A percentile compares a stretch with the other conserved stretches of the same genome.
phyloP scores from a whole-genome alignment of 2,113 vertebrate species.

The Ovis canadensis region DNA sequence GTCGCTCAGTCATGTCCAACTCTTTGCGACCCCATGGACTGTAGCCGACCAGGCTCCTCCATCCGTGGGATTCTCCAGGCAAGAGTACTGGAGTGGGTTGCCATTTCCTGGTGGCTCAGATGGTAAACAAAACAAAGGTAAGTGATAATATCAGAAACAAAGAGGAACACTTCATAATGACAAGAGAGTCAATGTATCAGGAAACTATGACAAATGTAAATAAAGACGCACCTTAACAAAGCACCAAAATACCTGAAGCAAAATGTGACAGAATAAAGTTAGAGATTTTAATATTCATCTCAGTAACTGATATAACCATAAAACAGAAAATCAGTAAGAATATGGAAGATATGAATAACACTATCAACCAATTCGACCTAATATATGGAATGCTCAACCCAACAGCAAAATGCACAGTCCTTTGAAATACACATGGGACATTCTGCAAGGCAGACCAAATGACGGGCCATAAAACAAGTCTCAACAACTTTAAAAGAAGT shows the following conservation, averaged over 20 bases:
- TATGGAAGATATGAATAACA: neutral
- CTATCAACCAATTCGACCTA: neutral
- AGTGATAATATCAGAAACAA: neutral
- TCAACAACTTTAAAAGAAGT: neutral
- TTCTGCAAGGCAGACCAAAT: neutral
- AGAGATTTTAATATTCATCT: neutral
- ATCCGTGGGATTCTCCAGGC: too few species aligned
- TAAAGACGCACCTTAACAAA: neutral
- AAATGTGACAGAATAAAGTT: neutral
- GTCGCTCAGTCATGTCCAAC: too few species aligned
- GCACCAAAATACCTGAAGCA: neutral
- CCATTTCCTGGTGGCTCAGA: too few species aligned
- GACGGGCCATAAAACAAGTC: neutral
- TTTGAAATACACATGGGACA: neutral
- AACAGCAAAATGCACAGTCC: neutral
- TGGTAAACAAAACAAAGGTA: neutral
- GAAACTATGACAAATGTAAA: neutral
- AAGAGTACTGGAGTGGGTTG: too few species aligned
- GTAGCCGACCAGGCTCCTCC: too few species aligned
- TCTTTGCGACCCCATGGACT: too few species aligned
- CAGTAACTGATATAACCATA: neutral
- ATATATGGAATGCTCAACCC: neutral
- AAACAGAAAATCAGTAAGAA: neutral
- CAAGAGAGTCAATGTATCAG: neutral
- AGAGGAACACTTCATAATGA: neutral